Conservation (phyloP, 2,113 vertebrate genomes). For the Callithrix jacchus region DNA sequence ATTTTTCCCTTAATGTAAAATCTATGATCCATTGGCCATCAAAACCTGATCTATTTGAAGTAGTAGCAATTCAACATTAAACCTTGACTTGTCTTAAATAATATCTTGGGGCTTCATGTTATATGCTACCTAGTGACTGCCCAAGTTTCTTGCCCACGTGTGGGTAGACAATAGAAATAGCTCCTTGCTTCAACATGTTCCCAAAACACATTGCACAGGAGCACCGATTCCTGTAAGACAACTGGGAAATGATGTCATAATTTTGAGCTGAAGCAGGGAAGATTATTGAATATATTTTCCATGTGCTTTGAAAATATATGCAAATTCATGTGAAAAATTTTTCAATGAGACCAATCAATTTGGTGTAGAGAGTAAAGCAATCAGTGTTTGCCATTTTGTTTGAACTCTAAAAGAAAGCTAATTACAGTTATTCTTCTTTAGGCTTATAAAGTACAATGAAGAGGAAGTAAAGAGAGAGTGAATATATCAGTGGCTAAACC, state of each 20-base stretch:
- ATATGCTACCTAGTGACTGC: background rate
- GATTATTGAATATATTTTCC: slow-evolving; percentile 5
- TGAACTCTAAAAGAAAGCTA: slow-evolving; percentile 4
- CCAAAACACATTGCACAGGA: background rate
- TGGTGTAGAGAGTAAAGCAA: background rate
- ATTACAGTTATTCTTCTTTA: background rate
- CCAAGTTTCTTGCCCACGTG: background rate
- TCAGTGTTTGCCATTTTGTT: background rate
- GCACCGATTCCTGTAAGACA: background rate
- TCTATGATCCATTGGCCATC: background rate
- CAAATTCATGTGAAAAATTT: slow-evolving; percentile 27
- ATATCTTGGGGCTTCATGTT: background rate
- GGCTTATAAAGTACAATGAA: background rate
- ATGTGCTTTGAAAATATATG: slow-evolving; percentile 22
- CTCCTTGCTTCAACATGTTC: background rate
- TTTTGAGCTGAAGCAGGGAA: background rate
- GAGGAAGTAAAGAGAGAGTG: background rate
- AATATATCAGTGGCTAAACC: background rate
- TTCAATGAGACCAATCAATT: background rate
- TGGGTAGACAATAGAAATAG: background rate
- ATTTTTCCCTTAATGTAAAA: background rate
- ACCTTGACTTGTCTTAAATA: background rate
- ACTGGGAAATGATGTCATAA: background rate
- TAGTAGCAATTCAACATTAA: background rate
- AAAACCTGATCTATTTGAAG: background rate